phyloP scores from a whole-genome alignment of 1,140 invertebrate species.

The Monochamus saltuarius region DNA sequence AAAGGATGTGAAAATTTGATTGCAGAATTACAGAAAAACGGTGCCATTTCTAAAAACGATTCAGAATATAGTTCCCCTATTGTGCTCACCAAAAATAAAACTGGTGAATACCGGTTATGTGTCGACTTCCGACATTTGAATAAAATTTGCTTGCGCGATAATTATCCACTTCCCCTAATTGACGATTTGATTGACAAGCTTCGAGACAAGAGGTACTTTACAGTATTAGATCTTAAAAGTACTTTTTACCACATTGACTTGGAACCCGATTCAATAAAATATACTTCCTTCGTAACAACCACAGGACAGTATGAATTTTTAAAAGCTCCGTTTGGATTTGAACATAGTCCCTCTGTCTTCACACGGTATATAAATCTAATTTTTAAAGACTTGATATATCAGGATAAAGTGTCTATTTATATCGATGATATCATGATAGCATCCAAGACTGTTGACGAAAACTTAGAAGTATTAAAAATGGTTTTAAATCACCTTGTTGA shows the following conservation, averaged over 20 bases:
- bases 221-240: constrained; percentile 34
- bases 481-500: too few relatives aligned
- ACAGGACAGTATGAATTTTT: constrained; percentile 42
- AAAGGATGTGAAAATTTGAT: constrained; percentile 39
- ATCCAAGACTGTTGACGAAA: too few relatives aligned
- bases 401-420: too few relatives aligned
- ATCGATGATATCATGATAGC: constrained; percentile 30
- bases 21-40: constrained; percentile 39
- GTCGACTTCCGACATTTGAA: constrained; percentile 44
- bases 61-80: background rate
- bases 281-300: constrained; percentile 39
- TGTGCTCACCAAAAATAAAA: constrained; percentile 28
- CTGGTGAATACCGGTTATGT: constrained; percentile 37
- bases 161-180: constrained; percentile 41
- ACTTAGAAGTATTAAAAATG: too few relatives aligned
- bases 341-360: constrained; percentile 9
- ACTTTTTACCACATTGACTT: constrained; percentile 41
- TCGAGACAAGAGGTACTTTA: constrained; percentile 35
- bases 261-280: constrained; percentile 42
- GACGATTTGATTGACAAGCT: constrained; percentile 48
- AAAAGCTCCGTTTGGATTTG: constrained; percentile 41
- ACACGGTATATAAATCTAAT: constrained; percentile 1
- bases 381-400: constrained; percentile 11
- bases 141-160: constrained; percentile 36
- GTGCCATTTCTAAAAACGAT: background rate